Evolutionary conservation across 2,797 vertebrate species (phyloP), one percentile per base, ranked within the genome.

Genomic region (Gobionotothen gibberifrons): DNA sequence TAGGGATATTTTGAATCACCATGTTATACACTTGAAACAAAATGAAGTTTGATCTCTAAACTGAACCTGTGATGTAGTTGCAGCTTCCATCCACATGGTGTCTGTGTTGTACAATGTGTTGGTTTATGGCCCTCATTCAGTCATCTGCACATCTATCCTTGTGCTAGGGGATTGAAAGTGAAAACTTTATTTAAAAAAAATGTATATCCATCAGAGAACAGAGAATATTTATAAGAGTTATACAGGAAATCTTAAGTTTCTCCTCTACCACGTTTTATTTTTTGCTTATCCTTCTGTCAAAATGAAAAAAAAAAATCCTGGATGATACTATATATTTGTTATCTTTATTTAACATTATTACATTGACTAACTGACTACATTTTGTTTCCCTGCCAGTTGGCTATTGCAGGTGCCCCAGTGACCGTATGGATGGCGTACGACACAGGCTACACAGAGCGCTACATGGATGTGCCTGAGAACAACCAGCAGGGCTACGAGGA

Each of bases 401-500:
- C 98, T 2, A 95, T 99, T 17, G 98, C 98, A 0, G 98, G 98
- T 0, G 98, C 98, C 52, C 98, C 98, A 0, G 98, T 99, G 85
- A 99, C 98, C 0, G 96, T 99, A 51, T 99, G 98, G 98, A 99
- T 99, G 98, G 98, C 98, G 3, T 99, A 99, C 0, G 98, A 99
- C 93, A 99, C 98, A 0, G 98, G 97, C 63, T 96, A 99, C 89
- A 99, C 97, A 0, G 98, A 99, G 89, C 96, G 98, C 60, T 99
- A 99, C 93, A 98, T 99, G 97, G 98, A 98, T 3, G 92, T 97
- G 75, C 98, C 98, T 0, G 97, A 98, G 81, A 97, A 97, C 93
- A 99, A 99, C 93, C 96, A 97, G 93, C 96, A 96, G 59, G 97
- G 98, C 78, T 99, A 99, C 0, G 97, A 99, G 90, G 97, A 97